Conservation (phyloP, 2,797 vertebrate species). For the Schizopygopsis pylzovi region DNA sequence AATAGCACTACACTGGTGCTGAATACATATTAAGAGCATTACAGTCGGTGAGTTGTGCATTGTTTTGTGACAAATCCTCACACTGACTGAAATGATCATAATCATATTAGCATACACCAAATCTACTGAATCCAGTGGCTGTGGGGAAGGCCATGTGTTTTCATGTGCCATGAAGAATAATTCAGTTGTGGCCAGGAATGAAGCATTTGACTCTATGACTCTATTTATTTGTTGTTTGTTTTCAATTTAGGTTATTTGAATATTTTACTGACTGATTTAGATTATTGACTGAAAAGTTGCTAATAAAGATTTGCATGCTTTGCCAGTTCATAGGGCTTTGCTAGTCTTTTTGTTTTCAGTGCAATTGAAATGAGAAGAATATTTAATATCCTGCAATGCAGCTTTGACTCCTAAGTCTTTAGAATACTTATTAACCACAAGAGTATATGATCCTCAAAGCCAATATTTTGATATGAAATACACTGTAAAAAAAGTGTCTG, state of each 20-base stretch:
- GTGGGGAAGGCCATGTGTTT: neutral
- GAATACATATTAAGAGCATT: neutral
- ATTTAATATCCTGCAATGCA: slow-evolving; percentile 5
- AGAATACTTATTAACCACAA: neutral
- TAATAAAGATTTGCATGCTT: neutral
- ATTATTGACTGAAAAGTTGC: neutral
- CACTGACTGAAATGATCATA: slow-evolving; percentile 16
- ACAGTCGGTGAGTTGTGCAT: neutral
- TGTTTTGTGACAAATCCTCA: slow-evolving; percentile 18
- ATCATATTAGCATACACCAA: slow-evolving; percentile 13
- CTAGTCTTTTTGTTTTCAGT: neutral
- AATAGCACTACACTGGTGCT: neutral
- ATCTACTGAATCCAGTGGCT: slow-evolving; percentile 1
- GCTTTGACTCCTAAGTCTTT: slow-evolving; percentile 6
- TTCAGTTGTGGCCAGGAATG: neutral
- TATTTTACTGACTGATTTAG: too few relatives aligned
- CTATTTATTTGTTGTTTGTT: neutral
- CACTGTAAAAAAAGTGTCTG: neutral
- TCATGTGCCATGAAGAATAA: neutral
- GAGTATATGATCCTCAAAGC: neutral
- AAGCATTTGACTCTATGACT: neutral
- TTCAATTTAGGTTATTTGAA: neutral
- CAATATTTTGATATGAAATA: slow-evolving; percentile 19
- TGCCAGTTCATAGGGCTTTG: neutral
- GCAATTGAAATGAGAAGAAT: slow-evolving; percentile 1